These are phyloP conservation scores for Oncorhynchus kisutch DNA, from an alignment of 2,113 vertebrate genomes.

Conservation along the genomic window DNA sequence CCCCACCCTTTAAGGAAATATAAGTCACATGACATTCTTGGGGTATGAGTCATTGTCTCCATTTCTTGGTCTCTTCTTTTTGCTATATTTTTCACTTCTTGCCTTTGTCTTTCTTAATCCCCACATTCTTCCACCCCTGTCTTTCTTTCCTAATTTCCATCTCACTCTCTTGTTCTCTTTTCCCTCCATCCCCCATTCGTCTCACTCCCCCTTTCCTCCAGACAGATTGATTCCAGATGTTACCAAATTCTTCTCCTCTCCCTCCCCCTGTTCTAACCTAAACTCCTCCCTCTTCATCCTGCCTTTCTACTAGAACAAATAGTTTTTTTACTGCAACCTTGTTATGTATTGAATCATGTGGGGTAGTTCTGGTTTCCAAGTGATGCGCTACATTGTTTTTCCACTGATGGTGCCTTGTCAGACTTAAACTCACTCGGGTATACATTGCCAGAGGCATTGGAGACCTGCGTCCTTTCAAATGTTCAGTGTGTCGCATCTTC, in stretches of 20 bases:
- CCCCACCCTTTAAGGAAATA: conserved; percentile 61
- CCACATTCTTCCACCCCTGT: conserved; percentile 44
- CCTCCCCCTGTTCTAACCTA: not conserved
- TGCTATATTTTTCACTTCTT: conserved; percentile 40
- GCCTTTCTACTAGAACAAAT: conserved; percentile 35
- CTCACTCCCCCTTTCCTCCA: conserved; percentile 29
- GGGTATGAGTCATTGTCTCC: conserved; percentile 71
- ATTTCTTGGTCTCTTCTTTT: conserved; percentile 30
- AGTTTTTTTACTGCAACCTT: conserved; percentile 29
- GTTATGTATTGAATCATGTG: not conserved
- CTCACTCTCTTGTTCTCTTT: conserved; percentile 30
- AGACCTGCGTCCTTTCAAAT: conserved; percentile 6
- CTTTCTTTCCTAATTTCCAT: conserved; percentile 45
- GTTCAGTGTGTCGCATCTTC: conserved; percentile 16
- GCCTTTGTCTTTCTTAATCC: conserved; percentile 41
- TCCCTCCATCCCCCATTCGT: conserved; percentile 8
- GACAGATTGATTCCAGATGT: conserved; percentile 79
- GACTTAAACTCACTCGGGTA: conserved; percentile 14
- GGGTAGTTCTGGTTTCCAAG: not conserved
- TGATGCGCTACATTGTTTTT: not conserved
- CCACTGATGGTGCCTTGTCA: not conserved
- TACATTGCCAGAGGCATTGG: conserved; percentile 23
- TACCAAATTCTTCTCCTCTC: conserved; percentile 50
- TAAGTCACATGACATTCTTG: conserved; percentile 73
- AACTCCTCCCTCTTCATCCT: conserved; percentile 10